Conservation (phyloP, 2,888 invertebrate genomes). For the Smittia aterrima region DNA sequence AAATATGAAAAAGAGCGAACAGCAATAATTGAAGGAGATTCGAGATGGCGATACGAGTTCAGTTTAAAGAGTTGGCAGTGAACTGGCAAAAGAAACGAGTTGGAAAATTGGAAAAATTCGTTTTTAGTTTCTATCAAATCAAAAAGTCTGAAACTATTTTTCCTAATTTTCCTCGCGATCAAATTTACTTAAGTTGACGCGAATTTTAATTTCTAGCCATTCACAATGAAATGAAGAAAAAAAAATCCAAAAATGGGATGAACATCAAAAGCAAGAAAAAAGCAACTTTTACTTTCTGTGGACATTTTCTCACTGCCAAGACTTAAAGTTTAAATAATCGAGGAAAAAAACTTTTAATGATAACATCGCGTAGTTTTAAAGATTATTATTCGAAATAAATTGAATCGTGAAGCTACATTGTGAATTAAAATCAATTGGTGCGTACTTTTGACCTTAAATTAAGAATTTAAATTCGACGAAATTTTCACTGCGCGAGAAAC, state of each 20-base stretch:
- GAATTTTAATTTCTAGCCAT: no score
- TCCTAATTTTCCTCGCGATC: background rate
- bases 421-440: constrained; percentile 40
- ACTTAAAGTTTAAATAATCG: constrained; percentile 40
- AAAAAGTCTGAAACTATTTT: background rate
- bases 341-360: constrained; percentile 22
- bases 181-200: no score
- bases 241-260: constrained; percentile 3
- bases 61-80: constrained; percentile 29
- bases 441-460: constrained; percentile 27
- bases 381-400: constrained; percentile 24
- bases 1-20: constrained; percentile 12
- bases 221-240: background rate
- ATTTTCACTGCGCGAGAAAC: background rate
- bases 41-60: background rate
- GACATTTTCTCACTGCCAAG: constrained; percentile 40
- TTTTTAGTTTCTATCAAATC: constrained; percentile 3
- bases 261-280: background rate
- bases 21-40: constrained; percentile 16
- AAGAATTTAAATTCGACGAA: constrained; percentile 35
- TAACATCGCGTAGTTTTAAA: constrained; percentile 30
- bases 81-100: constrained; percentile 5
- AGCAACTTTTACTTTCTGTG: constrained; percentile 13
- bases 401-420: constrained; percentile 19
- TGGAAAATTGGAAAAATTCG: constrained; percentile 2